A percentile compares a stretch with the other conserved stretches of the same genome.
These are phyloP conservation scores for Phyllotis vaccarum DNA, from an alignment of 2,797 vertebrate genomes.

Conservation along the genomic window DNA sequence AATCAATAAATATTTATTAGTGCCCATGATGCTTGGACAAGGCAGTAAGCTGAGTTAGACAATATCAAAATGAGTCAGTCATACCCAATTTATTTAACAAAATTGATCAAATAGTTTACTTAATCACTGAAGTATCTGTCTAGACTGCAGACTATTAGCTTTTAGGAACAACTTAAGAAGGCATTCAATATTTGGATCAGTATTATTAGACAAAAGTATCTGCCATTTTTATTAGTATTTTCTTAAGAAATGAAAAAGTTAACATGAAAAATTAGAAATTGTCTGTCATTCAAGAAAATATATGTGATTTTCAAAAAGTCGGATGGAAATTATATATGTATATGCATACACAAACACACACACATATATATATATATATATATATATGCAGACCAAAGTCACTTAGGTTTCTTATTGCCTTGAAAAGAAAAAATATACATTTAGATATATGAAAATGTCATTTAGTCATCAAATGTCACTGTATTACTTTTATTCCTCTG, in stretches of 20 bases:
- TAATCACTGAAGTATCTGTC: slow-evolving; percentile 67
- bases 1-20: slow-evolving; percentile 81
- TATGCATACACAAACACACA: not conserved
- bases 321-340: slow-evolving; percentile 8
- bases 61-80: slow-evolving; percentile 67
- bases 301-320: slow-evolving; percentile 15
- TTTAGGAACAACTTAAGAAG: slow-evolving; percentile 66
- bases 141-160: slow-evolving; percentile 64
- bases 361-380: not conserved
- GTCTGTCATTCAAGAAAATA: not conserved
- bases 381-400: slow-evolving; percentile 9
- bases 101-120: slow-evolving; percentile 69
- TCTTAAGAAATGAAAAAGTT: slow-evolving; percentile 44
- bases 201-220: slow-evolving; percentile 42
- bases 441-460: not conserved
- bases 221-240: slow-evolving; percentile 22
- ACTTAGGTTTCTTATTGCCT: not conserved
- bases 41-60: slow-evolving; percentile 62
- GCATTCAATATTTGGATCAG: slow-evolving; percentile 52
- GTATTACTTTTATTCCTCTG: slow-evolving; percentile 36
- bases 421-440: not conserved
- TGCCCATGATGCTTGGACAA: slow-evolving; percentile 48
- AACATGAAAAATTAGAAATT: slow-evolving; percentile 1
- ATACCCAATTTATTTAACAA: slow-evolving; percentile 71
- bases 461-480: slow-evolving; percentile 23